These are phyloP conservation scores for Temnothorax longispinosus DNA, from an alignment of 1,140 invertebrate genomes.

Conservation along the genomic window DNA sequence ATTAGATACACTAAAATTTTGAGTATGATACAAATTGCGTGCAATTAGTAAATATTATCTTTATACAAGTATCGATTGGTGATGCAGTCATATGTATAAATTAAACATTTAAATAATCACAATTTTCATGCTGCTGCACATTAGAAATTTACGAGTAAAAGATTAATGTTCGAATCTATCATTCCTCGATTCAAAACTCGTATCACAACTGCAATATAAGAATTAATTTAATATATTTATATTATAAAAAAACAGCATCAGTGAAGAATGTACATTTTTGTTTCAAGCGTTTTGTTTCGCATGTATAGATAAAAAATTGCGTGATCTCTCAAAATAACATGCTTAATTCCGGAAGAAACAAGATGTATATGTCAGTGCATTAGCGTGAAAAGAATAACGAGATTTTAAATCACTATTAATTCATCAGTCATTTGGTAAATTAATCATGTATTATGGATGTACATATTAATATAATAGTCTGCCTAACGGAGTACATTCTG, in stretches of 20 bases:
- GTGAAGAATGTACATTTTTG: constrained; percentile 52
- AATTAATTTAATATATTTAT: constrained; percentile 50
- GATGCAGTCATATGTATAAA: constrained; percentile 71
- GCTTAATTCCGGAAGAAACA: constrained; percentile 54
- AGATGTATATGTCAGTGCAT: constrained; percentile 67
- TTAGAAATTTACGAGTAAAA: constrained; percentile 54
- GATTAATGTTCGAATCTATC: constrained; percentile 42
- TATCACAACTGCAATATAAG: constrained; percentile 47
- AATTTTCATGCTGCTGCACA: constrained; percentile 71
- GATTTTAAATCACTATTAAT: not conserved
- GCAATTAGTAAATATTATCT: constrained; percentile 74
- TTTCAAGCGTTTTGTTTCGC: constrained; percentile 57
- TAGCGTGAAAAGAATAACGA: constrained; percentile 62
- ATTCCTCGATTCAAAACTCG: not conserved
- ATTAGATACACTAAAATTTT: constrained; percentile 68
- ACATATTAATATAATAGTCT: constrained; percentile 53
- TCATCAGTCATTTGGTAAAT: constrained; percentile 34
- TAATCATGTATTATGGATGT: constrained; percentile 41
- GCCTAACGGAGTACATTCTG: constrained; percentile 67
- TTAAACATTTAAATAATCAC: constrained; percentile 70
- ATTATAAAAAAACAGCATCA: constrained; percentile 39
- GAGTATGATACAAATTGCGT: constrained; percentile 71
- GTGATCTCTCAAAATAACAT: constrained; percentile 66
- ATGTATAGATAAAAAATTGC: constrained; percentile 48
- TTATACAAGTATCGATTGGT: constrained; percentile 73